Evolutionary conservation across 1,140 invertebrate genomes (phyloP).

Genomic region (Panulirus ornatus): DNA sequence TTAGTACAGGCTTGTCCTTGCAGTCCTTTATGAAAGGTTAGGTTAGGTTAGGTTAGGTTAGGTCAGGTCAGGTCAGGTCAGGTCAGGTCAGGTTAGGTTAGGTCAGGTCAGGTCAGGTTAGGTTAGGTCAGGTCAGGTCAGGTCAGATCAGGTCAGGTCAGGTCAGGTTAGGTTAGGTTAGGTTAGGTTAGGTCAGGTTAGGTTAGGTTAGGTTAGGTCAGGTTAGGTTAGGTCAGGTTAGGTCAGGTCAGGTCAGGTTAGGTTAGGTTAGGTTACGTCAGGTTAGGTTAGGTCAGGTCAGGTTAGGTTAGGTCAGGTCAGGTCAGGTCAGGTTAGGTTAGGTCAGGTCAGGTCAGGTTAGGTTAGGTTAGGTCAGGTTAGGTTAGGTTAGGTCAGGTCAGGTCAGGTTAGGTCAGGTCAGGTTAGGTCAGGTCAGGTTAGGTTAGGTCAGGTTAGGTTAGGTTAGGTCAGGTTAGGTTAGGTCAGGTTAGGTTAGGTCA

Average conservation of each 20-base stretch:
- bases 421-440: neutral
- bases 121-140: too few relatives aligned
- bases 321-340: neutral
- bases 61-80: too few relatives aligned
- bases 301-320: neutral
- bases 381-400: neutral
- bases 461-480: neutral
- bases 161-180: too few relatives aligned
- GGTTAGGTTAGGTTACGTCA: constrained; percentile 3
- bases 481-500: constrained; percentile 4
- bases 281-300: neutral
- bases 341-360: neutral
- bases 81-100: too few relatives aligned
- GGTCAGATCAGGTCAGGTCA: too few relatives aligned
- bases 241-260: constrained; percentile 6
- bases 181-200: too few relatives aligned
- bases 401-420: neutral
- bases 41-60: too few relatives aligned
- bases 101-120: too few relatives aligned
- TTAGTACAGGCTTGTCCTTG: too few relatives aligned
- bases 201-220: too few relatives aligned
- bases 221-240: too few relatives aligned
- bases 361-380: neutral
- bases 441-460: neutral
- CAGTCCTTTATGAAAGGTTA: too few relatives aligned